These are phyloP conservation scores for Spinibarbus caldwelli DNA, from an alignment of 2,797 vertebrate genomes.

Conservation along the genomic window DNA sequence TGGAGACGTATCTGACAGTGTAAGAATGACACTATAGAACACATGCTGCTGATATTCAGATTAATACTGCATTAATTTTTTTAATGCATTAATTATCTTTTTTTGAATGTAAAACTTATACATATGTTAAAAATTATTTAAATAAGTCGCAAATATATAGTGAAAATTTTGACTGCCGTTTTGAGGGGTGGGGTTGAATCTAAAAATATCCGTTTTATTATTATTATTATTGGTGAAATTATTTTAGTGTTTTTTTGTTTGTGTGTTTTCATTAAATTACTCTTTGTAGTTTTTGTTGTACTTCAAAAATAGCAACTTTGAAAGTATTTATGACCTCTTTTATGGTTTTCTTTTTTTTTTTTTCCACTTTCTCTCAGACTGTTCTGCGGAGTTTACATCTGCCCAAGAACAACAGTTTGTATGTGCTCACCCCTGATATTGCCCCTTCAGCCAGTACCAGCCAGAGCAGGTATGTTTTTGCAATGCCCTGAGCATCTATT, in stretches of 20 bases:
- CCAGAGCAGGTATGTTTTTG: slow-evolving; percentile 87
- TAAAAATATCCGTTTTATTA: background rate
- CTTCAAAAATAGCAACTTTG: background rate
- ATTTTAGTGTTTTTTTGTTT: background rate
- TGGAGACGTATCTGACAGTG: slow-evolving; percentile 94
- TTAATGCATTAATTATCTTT: background rate
- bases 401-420: slow-evolving; percentile 99
- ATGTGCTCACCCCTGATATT: slow-evolving; percentile 96
- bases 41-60: background rate
- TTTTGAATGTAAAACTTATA: background rate
- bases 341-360: background rate
- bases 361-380: slow-evolving; percentile 77
- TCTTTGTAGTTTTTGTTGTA: background rate
- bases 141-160: background rate
- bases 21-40: slow-evolving; percentile 77
- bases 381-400: slow-evolving; percentile 95
- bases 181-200: background rate
- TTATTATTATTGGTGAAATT: background rate
- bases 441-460: slow-evolving; percentile 90
- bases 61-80: background rate
- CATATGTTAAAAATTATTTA: background rate
- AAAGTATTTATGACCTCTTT: background rate
- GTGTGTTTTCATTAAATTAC: background rate
- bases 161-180: background rate
- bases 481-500: background rate